phyloP scores from a whole-genome alignment of 2,113 vertebrate species.

The Sterna hirundo region DNA sequence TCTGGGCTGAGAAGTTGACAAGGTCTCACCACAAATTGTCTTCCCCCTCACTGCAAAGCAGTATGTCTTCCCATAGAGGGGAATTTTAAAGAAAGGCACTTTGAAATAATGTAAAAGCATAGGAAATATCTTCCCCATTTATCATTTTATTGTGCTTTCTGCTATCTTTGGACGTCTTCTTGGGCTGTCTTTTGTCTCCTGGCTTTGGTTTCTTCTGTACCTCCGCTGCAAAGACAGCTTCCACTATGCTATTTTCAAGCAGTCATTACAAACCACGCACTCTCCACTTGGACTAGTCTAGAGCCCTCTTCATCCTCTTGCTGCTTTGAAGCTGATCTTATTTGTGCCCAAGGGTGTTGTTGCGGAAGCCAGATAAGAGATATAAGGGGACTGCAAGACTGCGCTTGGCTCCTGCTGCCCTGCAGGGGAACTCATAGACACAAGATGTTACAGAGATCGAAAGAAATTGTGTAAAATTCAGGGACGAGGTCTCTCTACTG shows the following conservation, averaged over 20 bases:
- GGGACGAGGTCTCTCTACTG: background rate
- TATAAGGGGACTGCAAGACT: background rate
- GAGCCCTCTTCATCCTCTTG: background rate
- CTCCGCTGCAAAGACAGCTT: background rate
- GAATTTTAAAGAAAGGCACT: background rate
- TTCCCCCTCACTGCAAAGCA: background rate
- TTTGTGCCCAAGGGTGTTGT: background rate
- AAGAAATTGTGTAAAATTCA: background rate
- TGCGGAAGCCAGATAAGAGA: background rate
- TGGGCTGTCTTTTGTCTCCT: background rate
- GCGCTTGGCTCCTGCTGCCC: background rate
- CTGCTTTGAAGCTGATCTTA: background rate
- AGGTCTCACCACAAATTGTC: background rate
- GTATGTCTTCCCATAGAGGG: background rate
- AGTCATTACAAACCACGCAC: background rate
- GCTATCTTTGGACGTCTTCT: background rate
- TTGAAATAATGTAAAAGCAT: background rate
- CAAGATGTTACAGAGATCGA: accelerated
- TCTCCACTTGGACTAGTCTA: background rate
- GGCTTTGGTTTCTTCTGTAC: background rate
- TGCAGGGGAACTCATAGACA: background rate
- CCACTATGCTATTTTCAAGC: background rate
- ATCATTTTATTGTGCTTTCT: background rate
- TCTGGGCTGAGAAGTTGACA: background rate
- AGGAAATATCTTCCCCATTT: background rate